Evolutionary conservation across 2,113 vertebrate species (phyloP).

Genomic region (Embiotoca jacksoni): DNA sequence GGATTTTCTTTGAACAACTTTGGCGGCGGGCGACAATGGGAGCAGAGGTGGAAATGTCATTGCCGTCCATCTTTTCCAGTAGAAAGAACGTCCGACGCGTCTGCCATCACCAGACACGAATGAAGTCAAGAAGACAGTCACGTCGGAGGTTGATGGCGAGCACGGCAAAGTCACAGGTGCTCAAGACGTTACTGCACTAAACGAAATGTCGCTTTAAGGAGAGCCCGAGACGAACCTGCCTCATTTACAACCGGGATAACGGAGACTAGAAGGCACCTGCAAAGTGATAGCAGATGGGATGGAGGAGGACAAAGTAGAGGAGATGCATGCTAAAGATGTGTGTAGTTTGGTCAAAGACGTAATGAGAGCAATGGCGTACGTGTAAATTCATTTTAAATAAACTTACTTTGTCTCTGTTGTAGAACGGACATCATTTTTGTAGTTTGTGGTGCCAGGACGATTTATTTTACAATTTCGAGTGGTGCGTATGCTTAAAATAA

Average conservation of each 20-base stretch:
- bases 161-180: not conserved
- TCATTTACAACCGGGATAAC: constrained; percentile 36
- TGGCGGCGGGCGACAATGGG: not conserved
- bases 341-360: not conserved
- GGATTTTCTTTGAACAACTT: constrained; percentile 16
- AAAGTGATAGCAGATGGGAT: constrained; percentile 36
- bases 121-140: constrained; percentile 33
- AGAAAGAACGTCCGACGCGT: not conserved
- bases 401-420: too few relatives aligned
- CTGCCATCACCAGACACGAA: not conserved
- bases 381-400: too few relatives aligned
- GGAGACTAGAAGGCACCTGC: constrained; percentile 37
- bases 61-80: not conserved
- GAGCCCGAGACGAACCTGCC: constrained; percentile 16
- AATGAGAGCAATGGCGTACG: too few relatives aligned
- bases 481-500: too few relatives aligned
- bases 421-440: too few relatives aligned
- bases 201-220: constrained; percentile 12
- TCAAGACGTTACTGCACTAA: not conserved
- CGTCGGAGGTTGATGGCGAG: constrained; percentile 9
- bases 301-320: constrained; percentile 2
- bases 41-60: constrained; percentile 33
- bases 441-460: too few relatives aligned
- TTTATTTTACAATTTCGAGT: too few relatives aligned
- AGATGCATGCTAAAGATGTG: not conserved